These are phyloP conservation scores for Morone saxatilis DNA, from an alignment of 2,113 vertebrate genomes.

Conservation along the genomic window DNA sequence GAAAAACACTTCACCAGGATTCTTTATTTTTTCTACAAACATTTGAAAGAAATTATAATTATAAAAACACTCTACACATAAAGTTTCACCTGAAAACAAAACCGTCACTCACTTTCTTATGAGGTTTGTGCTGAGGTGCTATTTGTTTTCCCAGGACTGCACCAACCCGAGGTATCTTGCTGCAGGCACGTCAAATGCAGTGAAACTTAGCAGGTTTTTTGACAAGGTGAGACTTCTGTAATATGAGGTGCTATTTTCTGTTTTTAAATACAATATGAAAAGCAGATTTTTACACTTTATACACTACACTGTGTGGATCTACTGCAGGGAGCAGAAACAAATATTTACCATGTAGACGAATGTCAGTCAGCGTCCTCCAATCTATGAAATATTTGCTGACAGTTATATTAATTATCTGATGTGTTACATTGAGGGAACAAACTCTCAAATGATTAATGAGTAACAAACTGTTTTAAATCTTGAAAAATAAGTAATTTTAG, in stretches of 20 bases:
- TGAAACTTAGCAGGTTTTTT: conserved; percentile 98
- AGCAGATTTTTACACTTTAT: not conserved
- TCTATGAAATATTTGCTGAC: not conserved
- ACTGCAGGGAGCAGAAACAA: not conserved
- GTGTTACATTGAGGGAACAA: not conserved
- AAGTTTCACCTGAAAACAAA: not conserved
- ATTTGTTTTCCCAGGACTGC: conserved; percentile 88
- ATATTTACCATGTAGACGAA: not conserved
- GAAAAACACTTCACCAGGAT: not conserved
- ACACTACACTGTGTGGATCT: not conserved
- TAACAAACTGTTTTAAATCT: too few species aligned
- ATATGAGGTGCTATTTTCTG: not conserved
- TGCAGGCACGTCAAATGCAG: conserved; percentile 96
- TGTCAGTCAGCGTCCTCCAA: not conserved
- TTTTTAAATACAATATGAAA: not conserved
- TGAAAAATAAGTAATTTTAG: not conserved
- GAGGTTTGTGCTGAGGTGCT: conserved; percentile 8
- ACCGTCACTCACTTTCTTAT: not conserved
- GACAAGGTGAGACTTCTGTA: conserved; percentile 90
- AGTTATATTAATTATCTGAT: not conserved
- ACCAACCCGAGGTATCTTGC: conserved; percentile 94
- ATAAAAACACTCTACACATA: too few species aligned
- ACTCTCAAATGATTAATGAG: too few species aligned
- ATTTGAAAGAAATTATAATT: not conserved
- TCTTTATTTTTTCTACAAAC: not conserved